Conservation (phyloP, 1,140 invertebrate genomes). For the Micrasema minimum region DNA sequence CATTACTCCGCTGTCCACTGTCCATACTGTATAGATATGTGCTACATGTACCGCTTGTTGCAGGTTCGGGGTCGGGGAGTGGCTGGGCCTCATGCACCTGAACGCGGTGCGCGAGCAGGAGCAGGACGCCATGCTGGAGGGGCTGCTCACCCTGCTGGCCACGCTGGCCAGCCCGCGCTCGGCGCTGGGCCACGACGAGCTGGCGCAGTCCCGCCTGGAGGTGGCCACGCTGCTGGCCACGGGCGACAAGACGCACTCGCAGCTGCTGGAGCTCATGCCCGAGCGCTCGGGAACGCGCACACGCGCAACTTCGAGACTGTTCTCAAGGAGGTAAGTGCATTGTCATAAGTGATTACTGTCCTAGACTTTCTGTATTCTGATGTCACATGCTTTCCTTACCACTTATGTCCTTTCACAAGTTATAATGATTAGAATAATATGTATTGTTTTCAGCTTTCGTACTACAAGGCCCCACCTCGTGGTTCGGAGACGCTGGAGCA, state of each 20-base stretch:
- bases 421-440: no score
- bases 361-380: no score
- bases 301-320: conserved; percentile 90
- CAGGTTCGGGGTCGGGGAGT: conserved; percentile 86
- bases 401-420: no score
- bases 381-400: no score
- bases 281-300: conserved; percentile 92
- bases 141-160: conserved; percentile 89
- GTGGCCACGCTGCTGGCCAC: conserved; percentile 93
- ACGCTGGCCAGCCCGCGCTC: conserved; percentile 91
- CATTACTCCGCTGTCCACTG: neutral
- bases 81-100: conserved; percentile 82
- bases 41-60: no score
- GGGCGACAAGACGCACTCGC: conserved; percentile 94
- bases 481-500: conserved; percentile 85
- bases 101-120: conserved; percentile 76
- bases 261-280: conserved; percentile 94
- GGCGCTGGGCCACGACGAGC: conserved; percentile 82
- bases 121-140: conserved; percentile 92
- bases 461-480: conserved; percentile 67
- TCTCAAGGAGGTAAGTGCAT: conserved; percentile 72
- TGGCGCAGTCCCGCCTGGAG: conserved; percentile 84
- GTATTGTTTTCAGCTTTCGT: conserved; percentile 61
- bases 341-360: no score
- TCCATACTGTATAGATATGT: no score